These are phyloP conservation scores for Bubalus kerabau DNA, from an alignment of 2,113 vertebrate species.

Conservation along the genomic window DNA sequence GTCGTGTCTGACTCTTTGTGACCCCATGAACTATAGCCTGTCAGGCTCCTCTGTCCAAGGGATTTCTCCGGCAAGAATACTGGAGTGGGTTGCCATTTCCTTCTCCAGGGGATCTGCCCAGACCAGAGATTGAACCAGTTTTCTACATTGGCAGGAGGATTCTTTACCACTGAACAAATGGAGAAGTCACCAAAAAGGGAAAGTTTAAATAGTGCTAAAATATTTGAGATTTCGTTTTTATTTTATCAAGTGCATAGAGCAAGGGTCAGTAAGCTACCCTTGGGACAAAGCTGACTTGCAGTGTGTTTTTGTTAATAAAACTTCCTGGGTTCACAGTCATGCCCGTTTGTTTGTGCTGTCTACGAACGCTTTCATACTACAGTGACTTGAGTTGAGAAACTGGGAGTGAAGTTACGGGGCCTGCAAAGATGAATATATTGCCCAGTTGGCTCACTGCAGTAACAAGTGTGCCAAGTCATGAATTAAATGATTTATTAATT, in stretches of 20 bases:
- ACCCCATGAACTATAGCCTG: background rate
- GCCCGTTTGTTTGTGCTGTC: too few relatives aligned
- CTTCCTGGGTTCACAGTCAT: too few relatives aligned
- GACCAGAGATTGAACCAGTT: background rate
- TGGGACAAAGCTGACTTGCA: background rate
- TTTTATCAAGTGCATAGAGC: background rate
- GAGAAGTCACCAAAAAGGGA: background rate
- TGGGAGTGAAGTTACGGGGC: accelerated
- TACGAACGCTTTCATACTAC: background rate
- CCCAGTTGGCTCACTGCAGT: background rate
- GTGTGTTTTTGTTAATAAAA: background rate
- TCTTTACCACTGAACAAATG: background rate
- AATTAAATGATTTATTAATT: background rate
- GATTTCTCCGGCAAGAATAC: background rate
- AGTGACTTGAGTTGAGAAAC: background rate
- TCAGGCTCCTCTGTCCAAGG: background rate
- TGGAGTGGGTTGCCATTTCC: background rate
- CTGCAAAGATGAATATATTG: background rate
- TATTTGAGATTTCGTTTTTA: background rate
- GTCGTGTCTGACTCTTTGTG: accelerated
- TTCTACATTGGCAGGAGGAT: background rate
- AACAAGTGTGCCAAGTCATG: background rate
- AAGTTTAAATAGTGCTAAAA: background rate
- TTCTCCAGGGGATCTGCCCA: background rate
- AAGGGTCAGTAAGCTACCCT: background rate